A percentile compares a stretch with the other conserved stretches of the same genome.
Evolutionary conservation across 2,888 invertebrate genomes (phyloP).

Genomic region (Apoda limacodes): DNA sequence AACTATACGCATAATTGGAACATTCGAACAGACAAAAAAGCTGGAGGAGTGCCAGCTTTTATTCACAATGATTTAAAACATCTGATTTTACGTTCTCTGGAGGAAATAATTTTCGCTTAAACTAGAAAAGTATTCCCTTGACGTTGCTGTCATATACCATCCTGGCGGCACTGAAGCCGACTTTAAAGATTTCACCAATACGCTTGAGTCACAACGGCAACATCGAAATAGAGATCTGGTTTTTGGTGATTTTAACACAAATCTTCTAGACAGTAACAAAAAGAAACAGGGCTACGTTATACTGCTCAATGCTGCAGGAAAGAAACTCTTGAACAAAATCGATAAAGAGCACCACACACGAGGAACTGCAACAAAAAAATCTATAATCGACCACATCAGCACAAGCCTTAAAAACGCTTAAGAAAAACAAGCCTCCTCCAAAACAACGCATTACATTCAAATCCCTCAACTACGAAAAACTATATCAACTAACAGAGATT

Average conservation of each 20-base stretch:
- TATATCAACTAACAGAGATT: too few species aligned
- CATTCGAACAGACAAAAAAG: conserved; percentile 4
- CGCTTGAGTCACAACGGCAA: background rate
- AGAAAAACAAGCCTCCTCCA: too few species aligned
- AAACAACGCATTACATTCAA: too few species aligned
- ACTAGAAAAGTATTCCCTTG: conserved; percentile 6
- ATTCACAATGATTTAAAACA: conserved; percentile 13
- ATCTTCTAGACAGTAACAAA: background rate
- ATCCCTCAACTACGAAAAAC: too few species aligned
- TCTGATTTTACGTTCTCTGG: conserved; percentile 3
- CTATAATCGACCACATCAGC: too few species aligned
- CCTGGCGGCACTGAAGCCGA: conserved; percentile 14
- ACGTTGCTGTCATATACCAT: conserved; percentile 13
- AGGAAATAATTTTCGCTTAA: conserved; percentile 15
- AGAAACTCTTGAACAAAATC: too few species aligned
- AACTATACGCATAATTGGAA: conserved; percentile 15
- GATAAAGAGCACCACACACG: too few species aligned
- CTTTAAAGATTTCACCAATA: background rate
- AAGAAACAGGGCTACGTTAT: too few species aligned
- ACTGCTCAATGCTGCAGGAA: too few species aligned
- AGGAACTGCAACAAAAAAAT: too few species aligned
- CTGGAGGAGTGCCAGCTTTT: conserved; percentile 12
- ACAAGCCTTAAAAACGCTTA: too few species aligned
- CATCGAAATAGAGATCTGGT: background rate
- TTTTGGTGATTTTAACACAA: background rate